These are phyloP conservation scores for Varanus salvator DNA, from an alignment of 2,113 vertebrate species.

Conservation along the genomic window DNA sequence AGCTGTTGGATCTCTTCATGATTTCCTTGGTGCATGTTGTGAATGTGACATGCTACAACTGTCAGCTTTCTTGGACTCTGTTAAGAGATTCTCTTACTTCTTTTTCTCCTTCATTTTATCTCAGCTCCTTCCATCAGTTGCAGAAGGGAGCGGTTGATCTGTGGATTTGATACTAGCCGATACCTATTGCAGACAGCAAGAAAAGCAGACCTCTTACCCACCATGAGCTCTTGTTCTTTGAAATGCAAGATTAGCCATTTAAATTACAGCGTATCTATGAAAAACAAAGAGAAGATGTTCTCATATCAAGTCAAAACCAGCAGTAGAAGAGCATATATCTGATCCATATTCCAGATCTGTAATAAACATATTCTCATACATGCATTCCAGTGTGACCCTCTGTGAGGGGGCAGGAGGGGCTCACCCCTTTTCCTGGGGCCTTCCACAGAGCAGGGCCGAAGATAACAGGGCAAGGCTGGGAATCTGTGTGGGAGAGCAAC, in stretches of 20 bases:
- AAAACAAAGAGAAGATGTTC: background rate
- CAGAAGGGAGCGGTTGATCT: background rate
- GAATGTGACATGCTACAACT: background rate
- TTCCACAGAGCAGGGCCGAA: no score
- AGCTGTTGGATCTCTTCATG: background rate
- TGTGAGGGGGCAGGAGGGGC: no score
- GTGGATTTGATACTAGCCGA: background rate
- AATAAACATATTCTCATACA: background rate
- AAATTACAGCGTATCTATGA: background rate
- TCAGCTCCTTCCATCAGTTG: background rate
- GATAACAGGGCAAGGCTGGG: no score
- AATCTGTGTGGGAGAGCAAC: no score
- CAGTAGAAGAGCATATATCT: background rate
- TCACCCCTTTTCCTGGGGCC: no score
- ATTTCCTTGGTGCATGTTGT: background rate
- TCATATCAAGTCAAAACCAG: background rate
- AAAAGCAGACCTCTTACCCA: background rate
- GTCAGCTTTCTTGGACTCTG: background rate
- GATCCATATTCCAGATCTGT: background rate
- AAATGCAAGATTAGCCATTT: background rate
- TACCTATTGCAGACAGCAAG: background rate
- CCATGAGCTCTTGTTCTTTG: no score
- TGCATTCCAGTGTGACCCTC: background rate
- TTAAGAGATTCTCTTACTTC: background rate
- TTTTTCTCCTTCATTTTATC: background rate